Base-by-base conservation (phyloP, 2,888 invertebrate species). In the Seira musarum region DNA sequence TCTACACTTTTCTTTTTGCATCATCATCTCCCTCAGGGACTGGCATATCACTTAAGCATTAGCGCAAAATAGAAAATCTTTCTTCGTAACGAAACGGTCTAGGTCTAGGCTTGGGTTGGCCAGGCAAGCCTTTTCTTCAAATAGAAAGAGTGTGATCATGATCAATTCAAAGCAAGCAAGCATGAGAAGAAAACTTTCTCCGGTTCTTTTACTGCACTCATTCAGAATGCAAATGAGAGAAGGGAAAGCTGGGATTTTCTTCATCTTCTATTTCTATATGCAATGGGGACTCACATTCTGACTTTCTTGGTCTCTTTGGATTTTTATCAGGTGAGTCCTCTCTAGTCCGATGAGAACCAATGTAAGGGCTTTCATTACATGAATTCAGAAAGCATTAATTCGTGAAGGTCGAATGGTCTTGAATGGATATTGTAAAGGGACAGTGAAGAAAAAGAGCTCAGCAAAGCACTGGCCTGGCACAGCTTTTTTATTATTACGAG, bases 191-290 rank as follows among this genome's bases (percentile, higher is more conserved):
- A 40, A 40, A 13, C 6, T 8, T 30, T 65, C 22, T 24, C 30
- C 21, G 30, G n/a, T n/a, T n/a, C 65, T 65, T 24, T 30, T 24
- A 30, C 10, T 65, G 65, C 30, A 25, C 17, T 65, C 65, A 65
- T 30, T 65, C 13, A 10, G 35, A 25, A 65, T 65, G 65, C 40
- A 65, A 65, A 65, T 65, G 13, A 63, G 63, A 63, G 25, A 63
- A 65, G 65, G 24, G 10, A 6, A 24, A 40, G 13, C 13, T 1
- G 6, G 13, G 64, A 5, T 64, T 64, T 5, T 25, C 64, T 25
- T 6, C 19, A 13, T 15, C 64, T 24, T 21, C 8, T 21, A 22
- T 21, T 63, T 22, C 8, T n/a, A 17, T 13, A 19, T 57, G 6
- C 25, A 13, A 30, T 10, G 13, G 8, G 8, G 17, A 8, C 25